These are phyloP conservation scores for Slavum lentiscoides DNA, from an alignment of 2,888 invertebrate genomes.

Conservation along the genomic window DNA sequence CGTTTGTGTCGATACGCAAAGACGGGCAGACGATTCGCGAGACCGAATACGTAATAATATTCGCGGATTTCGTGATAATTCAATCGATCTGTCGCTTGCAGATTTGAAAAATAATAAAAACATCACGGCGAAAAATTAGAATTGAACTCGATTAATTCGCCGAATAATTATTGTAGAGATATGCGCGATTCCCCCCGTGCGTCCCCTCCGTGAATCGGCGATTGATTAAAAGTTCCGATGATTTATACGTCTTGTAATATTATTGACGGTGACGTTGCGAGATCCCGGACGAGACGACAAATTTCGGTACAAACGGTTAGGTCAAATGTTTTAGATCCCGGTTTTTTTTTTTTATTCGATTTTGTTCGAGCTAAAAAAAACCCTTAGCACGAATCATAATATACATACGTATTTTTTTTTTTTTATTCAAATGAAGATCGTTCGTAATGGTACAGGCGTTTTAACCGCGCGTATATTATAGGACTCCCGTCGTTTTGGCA, in stretches of 20 bases:
- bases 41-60: too few relatives aligned
- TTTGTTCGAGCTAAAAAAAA: too few relatives aligned
- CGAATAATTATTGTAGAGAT: background rate
- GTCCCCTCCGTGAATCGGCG: background rate
- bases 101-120: background rate
- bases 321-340: too few relatives aligned
- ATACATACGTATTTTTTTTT: too few relatives aligned
- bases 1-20: too few relatives aligned
- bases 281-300: background rate
- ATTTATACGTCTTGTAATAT: background rate
- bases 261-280: constrained; percentile 2
- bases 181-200: background rate
- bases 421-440: too few relatives aligned
- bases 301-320: constrained; percentile 9
- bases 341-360: too few relatives aligned
- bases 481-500: too few relatives aligned
- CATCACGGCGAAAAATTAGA: constrained; percentile 3
- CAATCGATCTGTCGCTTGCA: constrained; percentile 7
- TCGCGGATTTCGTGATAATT: background rate
- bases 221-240: constrained; percentile 13
- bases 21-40: too few relatives aligned
- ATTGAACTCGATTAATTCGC: constrained; percentile 25
- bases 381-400: too few relatives aligned
- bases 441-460: too few relatives aligned
- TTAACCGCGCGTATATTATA: too few relatives aligned